Percentiles rank a stretch among this genome's conserved stretches.
phyloP scores from a whole-genome alignment of 2,888 invertebrate species.

The Eristalis tenax region DNA sequence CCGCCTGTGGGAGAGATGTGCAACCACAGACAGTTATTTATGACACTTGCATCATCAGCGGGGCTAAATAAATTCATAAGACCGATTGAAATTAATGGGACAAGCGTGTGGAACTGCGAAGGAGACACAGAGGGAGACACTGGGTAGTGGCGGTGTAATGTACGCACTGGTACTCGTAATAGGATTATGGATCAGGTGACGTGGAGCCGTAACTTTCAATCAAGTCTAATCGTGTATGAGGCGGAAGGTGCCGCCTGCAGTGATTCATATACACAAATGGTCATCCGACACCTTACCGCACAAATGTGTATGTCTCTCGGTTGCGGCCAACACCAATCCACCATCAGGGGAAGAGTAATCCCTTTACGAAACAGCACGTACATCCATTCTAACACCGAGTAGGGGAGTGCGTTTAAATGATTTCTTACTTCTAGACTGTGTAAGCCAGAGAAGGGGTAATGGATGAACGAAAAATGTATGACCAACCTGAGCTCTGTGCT shows the following conservation, averaged over 20 bases:
- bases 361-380: not conserved
- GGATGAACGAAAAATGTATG: not conserved
- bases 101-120: slow-evolving; percentile 44
- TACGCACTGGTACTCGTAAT: slow-evolving; percentile 62
- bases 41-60: slow-evolving; percentile 52
- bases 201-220: slow-evolving; percentile 67
- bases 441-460: not conserved
- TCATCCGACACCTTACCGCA: slow-evolving; percentile 52
- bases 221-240: slow-evolving; percentile 46
- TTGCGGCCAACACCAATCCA: not conserved
- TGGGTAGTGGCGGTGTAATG: slow-evolving; percentile 16
- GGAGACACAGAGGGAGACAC: not conserved
- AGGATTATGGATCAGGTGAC: slow-evolving; percentile 69
- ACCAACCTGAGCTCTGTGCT: not conserved
- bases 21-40: slow-evolving; percentile 49
- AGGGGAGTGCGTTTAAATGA: not conserved
- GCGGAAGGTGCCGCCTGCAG: slow-evolving; percentile 21
- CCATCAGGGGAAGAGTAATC: slow-evolving; percentile 41
- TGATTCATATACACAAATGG: slow-evolving; percentile 43
- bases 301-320: slow-evolving; percentile 10
- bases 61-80: slow-evolving; percentile 64
- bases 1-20: slow-evolving; percentile 5
- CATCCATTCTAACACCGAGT: not conserved
- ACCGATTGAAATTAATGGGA: slow-evolving; percentile 64
- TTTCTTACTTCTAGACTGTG: not conserved